Conservation (phyloP, 2,888 invertebrate species). For the Noctua pronuba region DNA sequence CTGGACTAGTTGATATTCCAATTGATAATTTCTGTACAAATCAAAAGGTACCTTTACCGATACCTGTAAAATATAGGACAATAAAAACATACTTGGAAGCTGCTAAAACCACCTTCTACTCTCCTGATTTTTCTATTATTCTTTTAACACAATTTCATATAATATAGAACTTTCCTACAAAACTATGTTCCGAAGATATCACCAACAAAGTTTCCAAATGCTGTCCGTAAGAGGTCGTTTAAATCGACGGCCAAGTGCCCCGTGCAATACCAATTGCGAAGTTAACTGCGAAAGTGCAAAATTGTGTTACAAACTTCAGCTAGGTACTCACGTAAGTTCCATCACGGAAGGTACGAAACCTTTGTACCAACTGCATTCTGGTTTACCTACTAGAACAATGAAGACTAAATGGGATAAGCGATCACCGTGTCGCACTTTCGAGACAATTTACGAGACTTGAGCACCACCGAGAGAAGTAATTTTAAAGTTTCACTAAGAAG, state of each 20-base stretch:
- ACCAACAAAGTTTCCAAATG: constrained; percentile 37
- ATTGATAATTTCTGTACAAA: background rate
- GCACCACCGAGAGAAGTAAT: background rate
- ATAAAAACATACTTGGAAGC: background rate
- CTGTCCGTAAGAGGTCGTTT: constrained; percentile 35
- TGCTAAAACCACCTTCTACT: background rate
- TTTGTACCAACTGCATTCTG: constrained; percentile 35
- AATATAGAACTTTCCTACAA: background rate
- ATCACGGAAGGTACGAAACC: constrained; percentile 57
- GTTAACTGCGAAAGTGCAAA: constrained; percentile 61
- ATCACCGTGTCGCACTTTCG: constrained; percentile 31
- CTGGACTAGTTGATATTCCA: background rate
- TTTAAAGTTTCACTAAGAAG: constrained; percentile 16
- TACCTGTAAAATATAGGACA: too few relatives aligned
- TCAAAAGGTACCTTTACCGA: too few relatives aligned
- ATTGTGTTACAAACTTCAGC: constrained; percentile 61
- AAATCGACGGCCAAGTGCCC: constrained; percentile 40
- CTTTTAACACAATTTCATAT: background rate
- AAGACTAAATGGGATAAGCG: constrained; percentile 46
- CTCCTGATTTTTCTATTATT: background rate
- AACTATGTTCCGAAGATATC: constrained; percentile 15
- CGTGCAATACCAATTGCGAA: constrained; percentile 42
- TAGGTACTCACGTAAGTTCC: constrained; percentile 54
- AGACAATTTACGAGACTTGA: constrained; percentile 39
- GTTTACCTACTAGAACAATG: constrained; percentile 36